A percentile compares a stretch with the other conserved stretches of the same genome.
Evolutionary conservation across 2,113 vertebrate species (phyloP).

Genomic region (Trinectes maculatus): DNA sequence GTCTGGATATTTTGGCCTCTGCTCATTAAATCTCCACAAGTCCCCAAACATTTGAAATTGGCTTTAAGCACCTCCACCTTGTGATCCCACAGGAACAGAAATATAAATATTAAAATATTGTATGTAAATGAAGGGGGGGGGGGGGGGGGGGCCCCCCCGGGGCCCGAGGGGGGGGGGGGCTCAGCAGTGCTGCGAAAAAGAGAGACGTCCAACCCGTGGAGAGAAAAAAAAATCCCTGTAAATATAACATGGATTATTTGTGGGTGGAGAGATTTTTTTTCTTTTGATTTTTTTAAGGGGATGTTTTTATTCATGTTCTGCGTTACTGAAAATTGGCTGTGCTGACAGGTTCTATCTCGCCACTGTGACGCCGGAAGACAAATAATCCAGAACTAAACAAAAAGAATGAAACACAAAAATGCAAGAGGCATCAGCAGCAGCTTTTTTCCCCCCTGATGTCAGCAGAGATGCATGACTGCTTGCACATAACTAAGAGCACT

Average conservation of each 20-base stretch:
- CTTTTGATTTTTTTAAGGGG: neutral
- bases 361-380: neutral
- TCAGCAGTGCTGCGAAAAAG: neutral
- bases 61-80: too few species aligned
- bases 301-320: slow-evolving; percentile 11
- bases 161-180: neutral
- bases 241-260: neutral
- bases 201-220: too few species aligned
- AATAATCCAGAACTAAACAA: slow-evolving; percentile 18
- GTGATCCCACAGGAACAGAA: neutral
- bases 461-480: slow-evolving; percentile 27
- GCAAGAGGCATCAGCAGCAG: slow-evolving; percentile 1
- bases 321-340: slow-evolving; percentile 10
- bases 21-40: neutral
- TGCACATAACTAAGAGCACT: slow-evolving; percentile 29
- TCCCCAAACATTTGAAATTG: too few species aligned
- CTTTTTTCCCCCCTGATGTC: slow-evolving; percentile 31
- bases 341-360: neutral
- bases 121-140: neutral
- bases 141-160: too few species aligned
- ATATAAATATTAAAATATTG: neutral
- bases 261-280: neutral
- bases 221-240: too few species aligned
- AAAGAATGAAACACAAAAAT: neutral
- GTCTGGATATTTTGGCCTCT: neutral